phyloP scores from a whole-genome alignment of 1,140 invertebrate genomes.

The Dufourea novaeangliae region DNA sequence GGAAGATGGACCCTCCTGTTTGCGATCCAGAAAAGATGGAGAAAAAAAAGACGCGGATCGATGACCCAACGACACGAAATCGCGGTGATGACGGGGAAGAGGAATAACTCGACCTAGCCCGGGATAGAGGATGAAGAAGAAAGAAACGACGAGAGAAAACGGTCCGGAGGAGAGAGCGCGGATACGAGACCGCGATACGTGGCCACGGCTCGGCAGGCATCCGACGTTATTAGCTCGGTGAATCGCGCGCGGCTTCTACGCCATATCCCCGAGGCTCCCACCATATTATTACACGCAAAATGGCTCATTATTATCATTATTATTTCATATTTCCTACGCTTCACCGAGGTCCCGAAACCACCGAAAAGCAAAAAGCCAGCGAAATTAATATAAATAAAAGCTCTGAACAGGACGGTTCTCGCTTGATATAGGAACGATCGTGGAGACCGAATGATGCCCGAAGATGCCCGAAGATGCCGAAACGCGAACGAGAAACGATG shows the following conservation, averaged over 20 bases:
- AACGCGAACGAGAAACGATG: constrained; percentile 27
- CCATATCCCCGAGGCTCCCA: constrained; percentile 70
- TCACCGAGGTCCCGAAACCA: constrained; percentile 63
- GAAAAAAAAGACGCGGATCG: neutral
- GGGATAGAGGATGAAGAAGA: neutral
- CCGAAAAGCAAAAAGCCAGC: constrained; percentile 75
- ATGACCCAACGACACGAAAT: constrained; percentile 23
- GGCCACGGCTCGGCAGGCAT: constrained; percentile 63
- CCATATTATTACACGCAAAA: constrained; percentile 80
- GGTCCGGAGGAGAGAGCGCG: constrained; percentile 63
- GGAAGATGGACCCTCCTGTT: neutral
- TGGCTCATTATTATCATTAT: constrained; percentile 80
- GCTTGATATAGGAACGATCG: constrained; percentile 34
- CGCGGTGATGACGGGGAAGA: neutral
- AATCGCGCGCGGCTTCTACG: constrained; percentile 71
- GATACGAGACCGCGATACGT: constrained; percentile 61
- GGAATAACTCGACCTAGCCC: constrained; percentile 6
- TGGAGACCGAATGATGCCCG: neutral
- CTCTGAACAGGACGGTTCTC: constrained; percentile 56
- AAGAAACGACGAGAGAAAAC: constrained; percentile 20
- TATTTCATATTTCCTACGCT: constrained; percentile 78
- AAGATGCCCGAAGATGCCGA: constrained; percentile 44
- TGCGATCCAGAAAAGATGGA: neutral
- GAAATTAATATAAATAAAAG: constrained; percentile 80
- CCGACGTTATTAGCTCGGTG: constrained; percentile 76